Evolutionary conservation across 2,888 invertebrate genomes (phyloP).

Genomic region (Leptinotarsa peninsularis): DNA sequence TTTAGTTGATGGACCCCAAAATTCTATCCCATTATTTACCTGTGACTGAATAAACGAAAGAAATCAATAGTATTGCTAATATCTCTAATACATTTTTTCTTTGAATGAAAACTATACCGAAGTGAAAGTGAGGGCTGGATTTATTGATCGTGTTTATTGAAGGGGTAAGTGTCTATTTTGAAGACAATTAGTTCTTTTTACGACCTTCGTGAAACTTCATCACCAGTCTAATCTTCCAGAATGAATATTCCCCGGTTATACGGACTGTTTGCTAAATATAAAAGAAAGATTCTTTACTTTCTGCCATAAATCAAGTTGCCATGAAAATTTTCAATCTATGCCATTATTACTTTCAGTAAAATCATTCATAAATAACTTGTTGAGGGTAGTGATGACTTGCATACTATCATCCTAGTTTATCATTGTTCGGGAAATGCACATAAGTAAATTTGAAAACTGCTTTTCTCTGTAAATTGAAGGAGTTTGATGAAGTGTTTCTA

Average conservation of each 20-base stretch:
- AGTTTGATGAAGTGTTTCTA: no score
- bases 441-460: no score
- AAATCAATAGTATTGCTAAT: no score
- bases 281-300: constrained; percentile 10
- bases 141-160: not conserved
- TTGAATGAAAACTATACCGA: not conserved
- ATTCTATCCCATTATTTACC: no score
- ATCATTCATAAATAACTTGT: not conserved
- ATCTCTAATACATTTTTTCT: no score
- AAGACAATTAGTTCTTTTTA: constrained; percentile 12
- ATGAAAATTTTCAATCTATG: not conserved
- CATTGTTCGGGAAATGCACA: no score
- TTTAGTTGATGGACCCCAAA: no score
- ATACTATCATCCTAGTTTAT: not conserved
- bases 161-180: not conserved
- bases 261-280: constrained; percentile 16
- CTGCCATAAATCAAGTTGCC: constrained; percentile 13
- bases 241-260: constrained; percentile 11
- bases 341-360: not conserved
- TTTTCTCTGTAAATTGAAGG: no score
- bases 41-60: no score
- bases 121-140: not conserved
- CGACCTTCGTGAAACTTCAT: not conserved
- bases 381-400: not conserved
- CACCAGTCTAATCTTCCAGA: constrained; percentile 1